Evolutionary conservation across 2,888 invertebrate genomes (phyloP).

Genomic region (Eremobia ochroleuca): DNA sequence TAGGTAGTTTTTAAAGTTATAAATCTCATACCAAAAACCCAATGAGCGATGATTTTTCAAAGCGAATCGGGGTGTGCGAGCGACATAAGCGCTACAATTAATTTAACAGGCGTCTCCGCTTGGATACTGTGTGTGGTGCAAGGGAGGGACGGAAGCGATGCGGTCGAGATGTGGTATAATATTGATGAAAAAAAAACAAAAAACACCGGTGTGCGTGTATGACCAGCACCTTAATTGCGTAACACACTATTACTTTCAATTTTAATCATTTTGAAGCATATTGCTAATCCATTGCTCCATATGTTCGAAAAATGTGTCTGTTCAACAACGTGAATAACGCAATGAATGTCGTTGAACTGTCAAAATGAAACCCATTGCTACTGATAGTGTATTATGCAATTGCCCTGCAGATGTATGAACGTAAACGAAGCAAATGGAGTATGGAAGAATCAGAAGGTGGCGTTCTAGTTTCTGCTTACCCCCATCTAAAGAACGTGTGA

Average conservation of each 20-base stretch:
- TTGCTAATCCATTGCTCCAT: no score
- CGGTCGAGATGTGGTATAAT: not conserved
- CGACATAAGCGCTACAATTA: conserved; percentile 88
- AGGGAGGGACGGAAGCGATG: conserved; percentile 15
- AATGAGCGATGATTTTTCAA: conserved; percentile 88
- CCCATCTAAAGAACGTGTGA: not conserved
- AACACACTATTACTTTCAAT: no score
- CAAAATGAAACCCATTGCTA: no score
- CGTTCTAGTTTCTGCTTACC: not conserved
- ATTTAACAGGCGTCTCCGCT: conserved; percentile 82
- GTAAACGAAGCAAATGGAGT: not conserved
- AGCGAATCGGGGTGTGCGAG: conserved; percentile 82
- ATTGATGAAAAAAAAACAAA: not conserved
- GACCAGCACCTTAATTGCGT: no score
- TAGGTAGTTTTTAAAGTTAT: conserved; percentile 69
- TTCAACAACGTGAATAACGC: no score
- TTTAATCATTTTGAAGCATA: no score
- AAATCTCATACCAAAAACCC: conserved; percentile 78
- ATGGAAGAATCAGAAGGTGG: not conserved
- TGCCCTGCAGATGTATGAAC: not conserved
- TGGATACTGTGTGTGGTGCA: conserved; percentile 43
- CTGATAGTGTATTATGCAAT: no score
- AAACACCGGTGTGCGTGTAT: not conserved
- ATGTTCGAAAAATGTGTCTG: no score
- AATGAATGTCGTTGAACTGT: no score